These are phyloP conservation scores for Pristionchus entomophagus DNA, from an alignment of 2,888 invertebrate species.

Conservation along the genomic window DNA sequence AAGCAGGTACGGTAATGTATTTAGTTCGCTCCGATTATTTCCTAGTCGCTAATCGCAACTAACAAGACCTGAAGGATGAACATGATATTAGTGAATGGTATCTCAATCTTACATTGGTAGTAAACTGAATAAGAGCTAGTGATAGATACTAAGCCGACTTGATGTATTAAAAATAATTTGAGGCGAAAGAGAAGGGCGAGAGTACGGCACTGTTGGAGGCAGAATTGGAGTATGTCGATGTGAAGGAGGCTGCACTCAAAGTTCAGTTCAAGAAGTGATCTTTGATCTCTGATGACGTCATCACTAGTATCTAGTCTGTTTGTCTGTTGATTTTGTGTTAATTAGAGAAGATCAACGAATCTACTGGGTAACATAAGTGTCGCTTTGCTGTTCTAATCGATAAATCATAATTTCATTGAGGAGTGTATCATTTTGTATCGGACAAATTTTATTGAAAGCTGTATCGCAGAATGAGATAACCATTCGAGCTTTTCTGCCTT, in stretches of 20 bases:
- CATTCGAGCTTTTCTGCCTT: no score
- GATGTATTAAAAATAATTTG: constrained; percentile 24
- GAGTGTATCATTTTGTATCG: no score
- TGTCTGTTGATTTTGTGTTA: constrained; percentile 27
- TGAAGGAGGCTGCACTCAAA: constrained; percentile 70
- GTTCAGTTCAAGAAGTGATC: constrained; percentile 63
- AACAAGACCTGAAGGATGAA: no score
- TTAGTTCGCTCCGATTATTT: no score
- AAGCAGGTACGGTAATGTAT: constrained; percentile 47
- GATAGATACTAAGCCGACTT: no score
- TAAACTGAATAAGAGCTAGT: no score
- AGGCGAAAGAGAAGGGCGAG: constrained; percentile 65
- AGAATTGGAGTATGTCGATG: constrained; percentile 71
- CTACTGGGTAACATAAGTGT: background rate
- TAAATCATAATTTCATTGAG: background rate
- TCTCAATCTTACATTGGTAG: no score
- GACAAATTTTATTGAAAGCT: no score
- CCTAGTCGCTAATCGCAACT: no score
- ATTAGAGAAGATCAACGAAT: background rate
- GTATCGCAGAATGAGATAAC: no score
- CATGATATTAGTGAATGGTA: no score
- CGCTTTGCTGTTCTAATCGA: background rate
- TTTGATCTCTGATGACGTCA: background rate
- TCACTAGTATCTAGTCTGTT: background rate
- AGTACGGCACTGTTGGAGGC: constrained; percentile 67